phyloP scores from a whole-genome alignment of 2,113 vertebrate genomes.

The Pseudopodoces humilis region DNA sequence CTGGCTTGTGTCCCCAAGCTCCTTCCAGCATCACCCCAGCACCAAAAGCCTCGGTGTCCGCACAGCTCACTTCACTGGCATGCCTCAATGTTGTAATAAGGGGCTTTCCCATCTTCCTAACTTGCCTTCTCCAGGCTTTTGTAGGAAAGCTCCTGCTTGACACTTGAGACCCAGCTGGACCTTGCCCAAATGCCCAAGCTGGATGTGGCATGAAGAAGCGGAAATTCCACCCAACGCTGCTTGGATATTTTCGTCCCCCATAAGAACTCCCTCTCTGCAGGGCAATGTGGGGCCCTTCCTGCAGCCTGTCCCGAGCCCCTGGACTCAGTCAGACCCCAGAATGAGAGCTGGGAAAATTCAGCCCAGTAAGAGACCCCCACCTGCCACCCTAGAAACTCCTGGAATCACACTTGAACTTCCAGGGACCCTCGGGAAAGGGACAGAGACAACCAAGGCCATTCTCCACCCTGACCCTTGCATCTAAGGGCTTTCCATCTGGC shows the following conservation, averaged over 20 bases:
- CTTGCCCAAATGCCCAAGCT: not conserved
- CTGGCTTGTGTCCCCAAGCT: not conserved
- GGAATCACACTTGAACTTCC: not conserved
- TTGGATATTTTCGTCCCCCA: accelerated
- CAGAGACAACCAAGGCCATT: not conserved
- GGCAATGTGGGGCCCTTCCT: not conserved
- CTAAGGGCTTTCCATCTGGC: not conserved
- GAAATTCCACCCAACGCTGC: not conserved
- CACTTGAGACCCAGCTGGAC: not conserved
- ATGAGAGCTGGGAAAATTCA: not conserved
- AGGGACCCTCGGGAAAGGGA: not conserved
- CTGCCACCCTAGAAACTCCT: not conserved
- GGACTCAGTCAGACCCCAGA: not conserved
- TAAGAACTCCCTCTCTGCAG: not conserved
- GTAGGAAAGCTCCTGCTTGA: not conserved
- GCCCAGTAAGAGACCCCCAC: not conserved
- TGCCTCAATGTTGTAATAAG: accelerated
- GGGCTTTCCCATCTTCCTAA: not conserved
- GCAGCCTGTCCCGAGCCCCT: not conserved
- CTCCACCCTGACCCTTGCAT: not conserved
- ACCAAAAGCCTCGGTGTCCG: not conserved
- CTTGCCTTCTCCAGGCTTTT: not conserved
- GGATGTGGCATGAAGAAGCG: not conserved
- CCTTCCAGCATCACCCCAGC: not conserved
- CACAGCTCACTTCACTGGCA: accelerated